Evolutionary conservation across 2,888 invertebrate genomes (phyloP), one percentile per base, ranked within the genome.

Genomic region (Amphipoea oculea): DNA sequence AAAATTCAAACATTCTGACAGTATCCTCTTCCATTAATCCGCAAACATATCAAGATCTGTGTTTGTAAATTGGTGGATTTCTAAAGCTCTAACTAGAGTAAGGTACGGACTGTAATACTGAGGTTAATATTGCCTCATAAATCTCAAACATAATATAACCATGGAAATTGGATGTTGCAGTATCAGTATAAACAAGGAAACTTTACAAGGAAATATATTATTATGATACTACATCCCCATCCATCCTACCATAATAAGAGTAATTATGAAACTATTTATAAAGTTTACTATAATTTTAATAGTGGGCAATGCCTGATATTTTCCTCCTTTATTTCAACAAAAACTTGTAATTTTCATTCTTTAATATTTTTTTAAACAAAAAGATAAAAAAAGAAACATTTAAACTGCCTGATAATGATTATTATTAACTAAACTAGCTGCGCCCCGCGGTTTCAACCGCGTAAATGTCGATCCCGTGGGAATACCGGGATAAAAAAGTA

Each of bases 161-260:
- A 57, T 73, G 68, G 40, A 36, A 75, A 73, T 70, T 73, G 66
- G 73, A 83, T 70, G 73, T 66, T 75, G 57, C 0, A 42, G 62
- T 54, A 63, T 76, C 65, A 76, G 29, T 73, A 65, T 62, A 74
- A 79, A 84, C 62, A 73, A 87, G 85, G 87, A 85, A 85, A 87
- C 66, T 62, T 29, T 42, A 74, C 11, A 84, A 76, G 85, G 63
- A 85, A 85, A 87, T 48, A 74, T 51, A 42, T 36, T 36, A 51
- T 20, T 40, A 36, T 80, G n/a, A 60, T 42, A 42, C 42, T 23
- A 62, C 20, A 20, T 45, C 45, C 36, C 62, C 78, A 66, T 76
- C 62, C 78, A 66, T 76, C 71, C 62, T 48, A 57, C 2, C 36
- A 29, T 74, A 86, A 86, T 65, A 86, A 68, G 12, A 70, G 75